Conservation (phyloP, 1,140 invertebrate species). For the Tigriopus japonicus region DNA sequence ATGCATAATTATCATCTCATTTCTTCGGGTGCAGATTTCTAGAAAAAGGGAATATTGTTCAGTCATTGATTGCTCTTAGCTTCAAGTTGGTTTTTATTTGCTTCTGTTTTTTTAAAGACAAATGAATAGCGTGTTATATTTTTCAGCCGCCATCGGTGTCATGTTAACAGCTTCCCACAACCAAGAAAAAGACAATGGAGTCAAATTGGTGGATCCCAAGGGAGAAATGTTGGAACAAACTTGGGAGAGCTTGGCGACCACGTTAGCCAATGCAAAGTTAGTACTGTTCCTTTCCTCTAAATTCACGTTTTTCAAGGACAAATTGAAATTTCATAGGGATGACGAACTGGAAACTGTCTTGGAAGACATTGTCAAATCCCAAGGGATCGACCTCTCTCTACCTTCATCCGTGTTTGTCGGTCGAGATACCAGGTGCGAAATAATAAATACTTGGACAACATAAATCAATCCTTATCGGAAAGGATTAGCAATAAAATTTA, state of each 20-base stretch:
- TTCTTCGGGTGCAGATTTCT: too few species aligned
- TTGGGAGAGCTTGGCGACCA: constrained; percentile 77
- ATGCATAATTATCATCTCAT: too few species aligned
- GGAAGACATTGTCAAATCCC: constrained; percentile 31
- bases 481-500: too few species aligned
- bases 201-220: constrained; percentile 82
- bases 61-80: too few species aligned
- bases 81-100: too few species aligned
- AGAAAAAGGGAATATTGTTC: too few species aligned
- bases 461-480: constrained; percentile 19
- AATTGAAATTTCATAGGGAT: constrained; percentile 26
- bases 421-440: constrained; percentile 45
- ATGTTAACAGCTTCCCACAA: constrained; percentile 99
- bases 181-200: constrained; percentile 84
- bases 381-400: constrained; percentile 45
- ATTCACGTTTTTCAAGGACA: background rate
- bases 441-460: constrained; percentile 21
- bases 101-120: background rate
- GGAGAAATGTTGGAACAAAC: constrained; percentile 85
- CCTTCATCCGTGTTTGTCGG: constrained; percentile 44
- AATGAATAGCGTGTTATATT: constrained; percentile 8
- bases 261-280: constrained; percentile 18
- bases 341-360: constrained; percentile 24
- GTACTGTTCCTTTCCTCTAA: constrained; percentile 18
- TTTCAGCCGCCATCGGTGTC: constrained; percentile 50